Evolutionary conservation across 2,113 vertebrate genomes (phyloP).

Genomic region (Columba janthina): DNA sequence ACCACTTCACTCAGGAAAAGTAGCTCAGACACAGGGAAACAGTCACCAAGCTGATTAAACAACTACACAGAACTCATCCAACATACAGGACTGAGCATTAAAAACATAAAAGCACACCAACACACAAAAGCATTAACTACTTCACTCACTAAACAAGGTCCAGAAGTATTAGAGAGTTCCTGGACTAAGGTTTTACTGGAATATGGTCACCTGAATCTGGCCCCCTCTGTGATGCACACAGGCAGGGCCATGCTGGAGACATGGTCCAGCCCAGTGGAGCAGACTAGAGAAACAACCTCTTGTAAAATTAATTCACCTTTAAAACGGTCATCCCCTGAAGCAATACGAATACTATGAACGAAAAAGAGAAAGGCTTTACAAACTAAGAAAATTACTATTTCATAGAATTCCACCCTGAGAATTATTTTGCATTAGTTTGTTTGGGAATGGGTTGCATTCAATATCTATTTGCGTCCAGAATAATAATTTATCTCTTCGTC

Average conservation of each 20-base stretch:
- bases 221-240: not conserved
- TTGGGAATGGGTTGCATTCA: not conserved
- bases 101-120: not conserved
- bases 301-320: not conserved
- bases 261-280: not conserved
- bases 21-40: not conserved
- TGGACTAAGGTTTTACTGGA: not conserved
- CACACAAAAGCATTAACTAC: not conserved
- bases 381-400: not conserved
- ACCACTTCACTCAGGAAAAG: not conserved
- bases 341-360: not conserved
- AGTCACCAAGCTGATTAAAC: not conserved
- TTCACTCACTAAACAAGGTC: not conserved
- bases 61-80: not conserved
- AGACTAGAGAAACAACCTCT: not conserved
- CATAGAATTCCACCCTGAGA: not conserved
- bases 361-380: not conserved
- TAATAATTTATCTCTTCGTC: not conserved
- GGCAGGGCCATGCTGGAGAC: not conserved
- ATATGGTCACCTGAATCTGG: not conserved
- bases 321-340: not conserved
- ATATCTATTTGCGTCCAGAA: not conserved
- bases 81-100: not conserved
- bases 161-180: not conserved
- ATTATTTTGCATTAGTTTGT: not conserved